phyloP scores from a whole-genome alignment of 2,888 invertebrate species.

The Papilio demoleus region DNA sequence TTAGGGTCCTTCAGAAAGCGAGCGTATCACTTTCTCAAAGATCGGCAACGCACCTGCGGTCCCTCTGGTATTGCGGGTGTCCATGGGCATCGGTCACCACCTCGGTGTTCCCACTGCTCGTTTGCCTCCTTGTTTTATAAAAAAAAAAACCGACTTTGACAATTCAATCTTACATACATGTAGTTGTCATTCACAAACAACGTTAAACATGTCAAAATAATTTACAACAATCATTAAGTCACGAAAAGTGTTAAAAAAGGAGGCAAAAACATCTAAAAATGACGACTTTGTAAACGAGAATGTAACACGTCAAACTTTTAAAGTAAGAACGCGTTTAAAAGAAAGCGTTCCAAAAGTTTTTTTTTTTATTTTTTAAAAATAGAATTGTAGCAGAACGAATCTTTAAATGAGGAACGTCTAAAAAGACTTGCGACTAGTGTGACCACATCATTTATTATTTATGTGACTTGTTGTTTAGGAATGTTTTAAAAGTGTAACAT shows the following conservation, averaged over 20 bases:
- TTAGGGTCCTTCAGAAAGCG: too few relatives aligned
- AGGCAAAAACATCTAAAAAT: conserved; percentile 21
- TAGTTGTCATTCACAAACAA: too few relatives aligned
- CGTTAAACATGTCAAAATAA: neutral
- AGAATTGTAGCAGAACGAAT: conserved; percentile 64
- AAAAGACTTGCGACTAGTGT: conserved; percentile 54
- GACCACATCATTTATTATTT: conserved; percentile 12
- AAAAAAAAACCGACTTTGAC: too few relatives aligned
- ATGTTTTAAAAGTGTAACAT: neutral
- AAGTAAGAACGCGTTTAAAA: conserved; percentile 42
- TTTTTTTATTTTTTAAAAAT: conserved; percentile 46
- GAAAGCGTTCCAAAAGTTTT: conserved; percentile 43
- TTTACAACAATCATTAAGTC: conserved; percentile 4
- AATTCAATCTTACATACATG: too few relatives aligned
- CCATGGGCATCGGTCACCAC: too few relatives aligned
- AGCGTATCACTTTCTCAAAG: too few relatives aligned
- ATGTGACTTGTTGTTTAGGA: conserved; percentile 27
- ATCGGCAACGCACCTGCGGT: too few relatives aligned
- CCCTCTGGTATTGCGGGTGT: too few relatives aligned
- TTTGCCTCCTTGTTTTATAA: too few relatives aligned
- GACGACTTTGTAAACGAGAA: conserved; percentile 23
- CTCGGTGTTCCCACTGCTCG: too few relatives aligned
- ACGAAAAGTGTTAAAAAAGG: conserved; percentile 7
- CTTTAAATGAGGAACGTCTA: conserved; percentile 59
- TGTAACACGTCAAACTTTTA: conserved; percentile 37